Percentiles rank a stretch among this genome's conserved stretches.
phyloP scores from a whole-genome alignment of 2,888 invertebrate species.

The Lithosia quadra region DNA sequence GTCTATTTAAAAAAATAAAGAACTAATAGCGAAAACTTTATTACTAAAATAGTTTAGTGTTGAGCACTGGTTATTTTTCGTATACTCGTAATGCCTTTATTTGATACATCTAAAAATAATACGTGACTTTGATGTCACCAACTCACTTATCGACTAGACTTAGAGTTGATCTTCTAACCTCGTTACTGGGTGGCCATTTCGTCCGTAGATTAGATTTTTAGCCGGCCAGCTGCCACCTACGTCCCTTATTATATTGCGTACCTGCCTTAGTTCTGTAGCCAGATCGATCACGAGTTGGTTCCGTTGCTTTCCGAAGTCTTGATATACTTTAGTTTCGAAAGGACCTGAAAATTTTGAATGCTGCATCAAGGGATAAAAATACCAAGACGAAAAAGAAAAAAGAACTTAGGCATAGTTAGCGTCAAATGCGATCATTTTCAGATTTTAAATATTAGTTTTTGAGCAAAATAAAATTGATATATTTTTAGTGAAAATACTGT shows the following conservation, averaged over 20 bases:
- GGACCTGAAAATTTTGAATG: constrained; percentile 79
- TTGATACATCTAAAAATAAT: no score
- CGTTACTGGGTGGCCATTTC: background rate
- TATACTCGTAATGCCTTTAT: no score
- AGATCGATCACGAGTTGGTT: constrained; percentile 88
- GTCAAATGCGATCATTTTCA: no score
- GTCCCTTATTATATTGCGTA: constrained; percentile 53
- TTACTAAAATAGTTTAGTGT: no score
- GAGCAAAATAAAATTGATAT: no score
- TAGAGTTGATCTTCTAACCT: background rate
- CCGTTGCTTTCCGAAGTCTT: constrained; percentile 86
- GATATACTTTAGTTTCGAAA: constrained; percentile 85
- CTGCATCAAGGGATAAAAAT: background rate
- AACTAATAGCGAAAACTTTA: no score
- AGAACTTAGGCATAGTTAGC: no score
- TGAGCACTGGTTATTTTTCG: no score
- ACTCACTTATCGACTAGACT: background rate
- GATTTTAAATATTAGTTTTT: no score
- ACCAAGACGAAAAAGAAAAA: no score
- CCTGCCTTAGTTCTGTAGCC: constrained; percentile 88
- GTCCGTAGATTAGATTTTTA: background rate
- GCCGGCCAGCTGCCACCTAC: background rate
- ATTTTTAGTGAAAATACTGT: no score
- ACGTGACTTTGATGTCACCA: background rate
- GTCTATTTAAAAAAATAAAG: no score